These are phyloP conservation scores for Campodea augens DNA, from an alignment of 1,140 invertebrate genomes.

Conservation along the genomic window DNA sequence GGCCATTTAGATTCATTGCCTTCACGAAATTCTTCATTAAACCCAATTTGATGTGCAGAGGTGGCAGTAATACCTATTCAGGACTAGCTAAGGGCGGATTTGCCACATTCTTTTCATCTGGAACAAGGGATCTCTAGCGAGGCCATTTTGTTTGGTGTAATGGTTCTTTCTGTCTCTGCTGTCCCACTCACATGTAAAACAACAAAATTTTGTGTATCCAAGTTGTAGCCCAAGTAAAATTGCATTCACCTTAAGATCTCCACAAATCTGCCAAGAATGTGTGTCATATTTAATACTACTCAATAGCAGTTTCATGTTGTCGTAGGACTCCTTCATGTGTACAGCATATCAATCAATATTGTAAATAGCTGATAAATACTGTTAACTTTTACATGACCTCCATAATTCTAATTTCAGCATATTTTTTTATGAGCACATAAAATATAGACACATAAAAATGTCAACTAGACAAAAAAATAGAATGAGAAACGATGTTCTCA, in stretches of 20 bases:
- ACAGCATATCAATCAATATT: too few relatives aligned
- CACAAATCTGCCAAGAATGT: not conserved
- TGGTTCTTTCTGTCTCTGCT: not conserved
- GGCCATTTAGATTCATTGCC: not conserved
- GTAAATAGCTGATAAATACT: too few relatives aligned
- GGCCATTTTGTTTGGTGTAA: not conserved
- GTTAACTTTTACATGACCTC: too few relatives aligned
- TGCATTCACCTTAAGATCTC: not conserved
- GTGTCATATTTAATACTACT: not conserved
- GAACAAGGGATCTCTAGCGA: not conserved
- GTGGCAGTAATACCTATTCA: slow-evolving; percentile 8
- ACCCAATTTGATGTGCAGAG: slow-evolving; percentile 12
- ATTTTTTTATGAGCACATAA: too few relatives aligned
- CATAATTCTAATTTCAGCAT: too few relatives aligned
- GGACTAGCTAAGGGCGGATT: slow-evolving; percentile 7
- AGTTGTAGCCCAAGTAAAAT: not conserved
- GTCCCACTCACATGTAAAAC: not conserved
- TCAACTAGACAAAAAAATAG: too few relatives aligned
- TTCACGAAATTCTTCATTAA: slow-evolving; percentile 13
- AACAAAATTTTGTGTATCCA: slow-evolving; percentile 1
- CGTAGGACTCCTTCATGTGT: not conserved
- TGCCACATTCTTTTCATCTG: not conserved
- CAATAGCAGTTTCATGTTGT: not conserved
- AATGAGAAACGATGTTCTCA: too few relatives aligned
- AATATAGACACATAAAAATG: too few relatives aligned